These are phyloP conservation scores for Hydrotaea cyrtoneurina DNA, from an alignment of 2,888 invertebrate species.

Conservation along the genomic window DNA sequence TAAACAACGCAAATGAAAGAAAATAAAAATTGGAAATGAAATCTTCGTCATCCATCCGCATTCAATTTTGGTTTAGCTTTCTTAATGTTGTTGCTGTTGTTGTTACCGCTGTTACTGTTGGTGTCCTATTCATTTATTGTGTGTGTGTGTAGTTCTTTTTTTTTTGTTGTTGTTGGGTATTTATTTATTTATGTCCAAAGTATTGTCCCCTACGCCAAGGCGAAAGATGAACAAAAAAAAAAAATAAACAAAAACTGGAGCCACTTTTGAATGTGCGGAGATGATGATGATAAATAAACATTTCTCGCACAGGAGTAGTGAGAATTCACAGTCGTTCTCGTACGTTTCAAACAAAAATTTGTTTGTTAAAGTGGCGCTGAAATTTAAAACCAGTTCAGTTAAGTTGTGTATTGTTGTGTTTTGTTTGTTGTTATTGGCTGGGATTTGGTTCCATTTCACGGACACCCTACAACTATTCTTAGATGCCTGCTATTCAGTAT, in stretches of 20 bases:
- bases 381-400: constrained; percentile 59
- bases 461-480: not conserved
- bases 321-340: constrained; percentile 33
- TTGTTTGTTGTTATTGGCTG: constrained; percentile 29
- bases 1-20: not conserved
- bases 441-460: not conserved
- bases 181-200: constrained; percentile 18
- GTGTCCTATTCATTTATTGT: constrained; percentile 59
- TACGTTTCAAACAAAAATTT: not conserved
- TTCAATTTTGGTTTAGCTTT: not conserved
- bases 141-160: constrained; percentile 33
- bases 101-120: constrained; percentile 46
- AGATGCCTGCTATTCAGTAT: no score
- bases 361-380: constrained; percentile 60
- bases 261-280: constrained; percentile 44
- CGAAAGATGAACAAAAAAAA: not conserved
- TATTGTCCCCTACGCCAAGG: constrained; percentile 40
- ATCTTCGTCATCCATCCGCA: constrained; percentile 19
- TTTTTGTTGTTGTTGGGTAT: constrained; percentile 19
- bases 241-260: constrained; percentile 26
- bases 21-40: not conserved
- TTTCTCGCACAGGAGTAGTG: constrained; percentile 38
- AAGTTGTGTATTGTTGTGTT: constrained; percentile 1
- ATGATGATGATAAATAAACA: constrained; percentile 53
- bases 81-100: constrained; percentile 41